Percentiles rank a stretch among this genome's conserved stretches.
Conservation (phyloP, 2,888 invertebrate species). For the Nemotelus nigrinus region DNA sequence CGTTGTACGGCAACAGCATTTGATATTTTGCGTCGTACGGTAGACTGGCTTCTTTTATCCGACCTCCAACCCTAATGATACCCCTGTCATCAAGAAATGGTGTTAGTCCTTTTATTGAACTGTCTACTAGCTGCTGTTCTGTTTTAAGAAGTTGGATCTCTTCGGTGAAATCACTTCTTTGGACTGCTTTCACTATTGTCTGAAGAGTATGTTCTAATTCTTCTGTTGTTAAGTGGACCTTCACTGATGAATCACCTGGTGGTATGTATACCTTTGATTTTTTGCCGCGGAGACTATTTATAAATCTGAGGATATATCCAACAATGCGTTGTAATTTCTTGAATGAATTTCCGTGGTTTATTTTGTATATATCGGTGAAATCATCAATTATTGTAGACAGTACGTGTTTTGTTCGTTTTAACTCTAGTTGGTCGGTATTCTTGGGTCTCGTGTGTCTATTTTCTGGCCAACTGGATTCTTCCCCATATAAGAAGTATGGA, state of each 20-base stretch:
- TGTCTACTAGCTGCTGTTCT: not conserved
- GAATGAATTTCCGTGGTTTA: slow-evolving; percentile 6
- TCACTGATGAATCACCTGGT: not conserved
- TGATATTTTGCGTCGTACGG: slow-evolving; percentile 52
- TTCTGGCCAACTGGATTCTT: slow-evolving; percentile 1
- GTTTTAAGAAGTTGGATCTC: not conserved
- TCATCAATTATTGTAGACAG: not conserved
- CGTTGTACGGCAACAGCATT: slow-evolving; percentile 52
- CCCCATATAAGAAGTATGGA: slow-evolving; percentile 1
- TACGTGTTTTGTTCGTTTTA: not conserved
- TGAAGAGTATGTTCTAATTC: not conserved
- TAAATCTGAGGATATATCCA: not conserved
- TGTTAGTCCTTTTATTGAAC: not conserved
- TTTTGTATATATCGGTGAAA: not conserved
- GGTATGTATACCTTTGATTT: too few relatives aligned
- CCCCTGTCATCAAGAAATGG: slow-evolving; percentile 50
- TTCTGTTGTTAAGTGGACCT: not conserved
- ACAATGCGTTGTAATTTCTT: not conserved
- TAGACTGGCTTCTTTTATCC: slow-evolving; percentile 51
- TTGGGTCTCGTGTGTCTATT: not conserved
- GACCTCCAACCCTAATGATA: slow-evolving; percentile 55
- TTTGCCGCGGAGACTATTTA: not conserved
- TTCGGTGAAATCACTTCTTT: not conserved
- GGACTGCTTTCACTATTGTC: not conserved
- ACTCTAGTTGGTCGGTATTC: not conserved